Evolutionary conservation across 2,888 invertebrate species (phyloP), one percentile per base, ranked within the genome.

Genomic region (Coremacera marginata): DNA sequence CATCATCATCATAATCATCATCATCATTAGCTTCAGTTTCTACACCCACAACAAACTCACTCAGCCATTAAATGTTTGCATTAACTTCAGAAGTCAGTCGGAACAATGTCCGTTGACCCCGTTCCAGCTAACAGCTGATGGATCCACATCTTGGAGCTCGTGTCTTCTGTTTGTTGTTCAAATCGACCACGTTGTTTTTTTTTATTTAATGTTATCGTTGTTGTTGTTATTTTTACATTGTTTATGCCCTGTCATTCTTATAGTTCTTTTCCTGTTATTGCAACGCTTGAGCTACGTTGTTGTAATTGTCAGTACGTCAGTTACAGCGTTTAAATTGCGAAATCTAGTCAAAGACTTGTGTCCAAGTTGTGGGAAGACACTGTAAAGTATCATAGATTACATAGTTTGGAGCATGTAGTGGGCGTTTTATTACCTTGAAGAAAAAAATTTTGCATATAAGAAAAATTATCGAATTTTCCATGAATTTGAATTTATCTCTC

Each of bases 251-350:
- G 25, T 22, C 27, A 62, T 27, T 27, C 25, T 16, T 37, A 37
- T 44, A 14, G 34, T 37, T 65, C 8, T 52, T 34, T 34, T 37
- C 8, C 5, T 65, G 57, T 65, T 37, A 19, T 44, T 22, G 55
- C 19, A 49, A 55, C 55, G 70, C 52, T 70, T 70, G 55, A 70
- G 52, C 52, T 70, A 52, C 52, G 70, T 70, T 49, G 70, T 60
- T 71, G 57, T 60, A 71, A 71, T 57, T 60, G 71, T 70, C 70
- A 67, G 67, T 67, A 37, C n/a, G 55, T 60, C 52, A 55, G 70
- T 55, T 25, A 72, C 14, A 72, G 27, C 37, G 25, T 44, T 72
- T 16, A 55, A 55, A 70, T 70, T 19, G 70, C 57, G 37, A 70
- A 70, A 70, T 55, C 5, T 22, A 14, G 55, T 19, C 4, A n/a